phyloP scores from a whole-genome alignment of 2,797 vertebrate species.

The Epinephelus awoara region DNA sequence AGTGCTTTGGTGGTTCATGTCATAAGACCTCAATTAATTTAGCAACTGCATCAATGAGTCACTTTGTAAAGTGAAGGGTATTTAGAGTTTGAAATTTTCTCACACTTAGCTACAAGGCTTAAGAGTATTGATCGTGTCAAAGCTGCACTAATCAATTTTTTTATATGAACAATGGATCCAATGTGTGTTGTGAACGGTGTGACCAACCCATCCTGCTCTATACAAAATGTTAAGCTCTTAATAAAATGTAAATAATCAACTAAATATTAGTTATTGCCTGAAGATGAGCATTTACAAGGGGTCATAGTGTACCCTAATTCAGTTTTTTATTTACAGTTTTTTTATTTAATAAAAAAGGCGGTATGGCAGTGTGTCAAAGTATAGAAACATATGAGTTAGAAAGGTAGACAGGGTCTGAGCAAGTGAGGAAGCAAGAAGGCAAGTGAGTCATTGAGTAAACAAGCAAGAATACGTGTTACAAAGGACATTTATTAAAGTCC shows the following conservation, averaged over 20 bases:
- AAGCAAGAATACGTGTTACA: too few species aligned
- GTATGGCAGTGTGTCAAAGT: too few species aligned
- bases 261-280: not conserved
- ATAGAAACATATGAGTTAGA: too few species aligned
- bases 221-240: not conserved
- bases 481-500: too few species aligned
- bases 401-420: too few species aligned
- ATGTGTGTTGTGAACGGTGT: not conserved
- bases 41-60: not conserved
- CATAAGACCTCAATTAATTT: not conserved
- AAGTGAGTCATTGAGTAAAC: too few species aligned
- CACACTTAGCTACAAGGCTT: not conserved
- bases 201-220: not conserved
- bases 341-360: too few species aligned
- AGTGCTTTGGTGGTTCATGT: constrained; percentile 13
- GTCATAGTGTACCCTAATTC: too few species aligned
- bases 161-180: not conserved
- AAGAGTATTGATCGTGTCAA: not conserved
- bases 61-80: not conserved
- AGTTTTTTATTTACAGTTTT: too few species aligned
- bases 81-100: not conserved
- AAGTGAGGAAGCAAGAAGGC: too few species aligned
- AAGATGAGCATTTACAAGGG: not conserved
- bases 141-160: not conserved
- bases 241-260: not conserved